phyloP scores from a whole-genome alignment of 2,888 invertebrate genomes.

The Polyploca ridens region DNA sequence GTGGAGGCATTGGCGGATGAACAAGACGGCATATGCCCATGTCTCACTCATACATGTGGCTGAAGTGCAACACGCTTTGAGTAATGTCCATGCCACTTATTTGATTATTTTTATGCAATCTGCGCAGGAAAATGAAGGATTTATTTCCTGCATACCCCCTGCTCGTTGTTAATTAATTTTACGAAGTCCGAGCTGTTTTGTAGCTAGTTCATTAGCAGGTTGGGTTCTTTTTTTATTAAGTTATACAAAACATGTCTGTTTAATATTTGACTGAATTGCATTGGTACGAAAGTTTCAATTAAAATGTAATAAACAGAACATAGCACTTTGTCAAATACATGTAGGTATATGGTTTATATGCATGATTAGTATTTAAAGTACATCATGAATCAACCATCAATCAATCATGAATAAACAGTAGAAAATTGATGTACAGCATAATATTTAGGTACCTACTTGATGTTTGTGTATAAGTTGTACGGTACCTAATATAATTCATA shows the following conservation, averaged over 20 bases:
- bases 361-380: not conserved
- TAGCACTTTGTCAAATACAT: too few species aligned
- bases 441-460: too few species aligned
- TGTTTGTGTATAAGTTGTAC: slow-evolving; percentile 23
- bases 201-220: slow-evolving; percentile 1
- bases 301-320: not conserved
- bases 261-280: not conserved
- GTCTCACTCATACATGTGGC: slow-evolving; percentile 56
- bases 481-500: slow-evolving; percentile 50
- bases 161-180: slow-evolving; percentile 77
- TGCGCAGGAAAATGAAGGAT: slow-evolving; percentile 78
- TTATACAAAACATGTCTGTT: not conserved
- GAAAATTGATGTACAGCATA: not conserved
- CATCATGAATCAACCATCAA: not conserved
- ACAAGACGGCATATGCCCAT: slow-evolving; percentile 42
- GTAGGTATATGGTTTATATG: not conserved
- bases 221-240: not conserved
- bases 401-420: not conserved
- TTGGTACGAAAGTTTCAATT: not conserved
- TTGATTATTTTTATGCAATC: slow-evolving; percentile 84
- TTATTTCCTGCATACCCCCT: slow-evolving; percentile 66
- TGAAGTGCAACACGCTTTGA: slow-evolving; percentile 72
- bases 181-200: slow-evolving; percentile 50
- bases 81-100: slow-evolving; percentile 81
- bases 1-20: slow-evolving; percentile 64